Evolutionary conservation across 2,888 invertebrate genomes (phyloP).

Genomic region (Acanthacorydalis orientalis): DNA sequence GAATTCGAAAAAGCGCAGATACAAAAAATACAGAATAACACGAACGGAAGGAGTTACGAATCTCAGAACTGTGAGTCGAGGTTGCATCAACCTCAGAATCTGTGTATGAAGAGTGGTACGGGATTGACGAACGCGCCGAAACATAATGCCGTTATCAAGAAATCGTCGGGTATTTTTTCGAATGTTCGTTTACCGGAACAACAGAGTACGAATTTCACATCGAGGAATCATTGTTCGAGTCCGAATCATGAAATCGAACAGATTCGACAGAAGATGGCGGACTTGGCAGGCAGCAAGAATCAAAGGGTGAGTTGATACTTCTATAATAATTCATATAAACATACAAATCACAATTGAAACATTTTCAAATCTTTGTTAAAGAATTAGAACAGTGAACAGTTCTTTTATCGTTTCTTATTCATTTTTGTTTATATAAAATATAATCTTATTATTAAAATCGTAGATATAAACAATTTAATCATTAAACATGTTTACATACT

Average conservation of each 20-base stretch:
- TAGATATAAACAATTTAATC: too few species aligned
- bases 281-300: background rate
- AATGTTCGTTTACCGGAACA: background rate
- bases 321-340: background rate
- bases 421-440: too few species aligned
- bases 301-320: slow-evolving; percentile 1
- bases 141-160: background rate
- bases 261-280: slow-evolving; percentile 5
- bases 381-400: too few species aligned
- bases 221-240: slow-evolving; percentile 2
- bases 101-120: background rate
- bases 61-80: background rate
- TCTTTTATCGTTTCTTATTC: too few species aligned
- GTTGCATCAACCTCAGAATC: background rate
- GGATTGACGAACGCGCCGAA: background rate
- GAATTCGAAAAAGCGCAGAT: slow-evolving; percentile 4
- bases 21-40: background rate
- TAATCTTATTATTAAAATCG: too few species aligned
- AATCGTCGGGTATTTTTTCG: slow-evolving; percentile 1
- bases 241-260: slow-evolving; percentile 3
- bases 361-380: too few species aligned
- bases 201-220: background rate
- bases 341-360: too few species aligned
- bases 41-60: background rate
- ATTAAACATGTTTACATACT: too few species aligned